Evolutionary conservation across 2,888 invertebrate genomes (phyloP).

Genomic region (Eristalis tenax): DNA sequence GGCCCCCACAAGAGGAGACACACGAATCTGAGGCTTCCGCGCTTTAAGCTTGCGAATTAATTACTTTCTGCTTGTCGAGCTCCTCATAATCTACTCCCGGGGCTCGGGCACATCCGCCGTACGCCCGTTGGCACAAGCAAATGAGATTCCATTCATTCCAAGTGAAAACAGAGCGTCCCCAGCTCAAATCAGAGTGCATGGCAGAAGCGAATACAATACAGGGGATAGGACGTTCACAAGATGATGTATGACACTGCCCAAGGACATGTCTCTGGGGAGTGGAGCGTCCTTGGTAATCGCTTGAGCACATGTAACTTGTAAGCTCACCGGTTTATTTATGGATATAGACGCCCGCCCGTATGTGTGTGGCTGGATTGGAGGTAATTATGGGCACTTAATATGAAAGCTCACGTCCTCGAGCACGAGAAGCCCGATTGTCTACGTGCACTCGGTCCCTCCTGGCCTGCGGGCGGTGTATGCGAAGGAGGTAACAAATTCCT

Average conservation of each 20-base stretch:
- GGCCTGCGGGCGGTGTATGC: neutral
- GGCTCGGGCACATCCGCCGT: neutral
- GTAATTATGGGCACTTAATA: slow-evolving; percentile 52
- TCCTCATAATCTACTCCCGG: slow-evolving; percentile 7
- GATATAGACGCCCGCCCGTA: neutral
- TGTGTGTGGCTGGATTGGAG: slow-evolving; percentile 4
- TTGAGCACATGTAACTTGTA: neutral
- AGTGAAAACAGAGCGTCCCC: neutral
- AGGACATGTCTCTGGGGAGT: slow-evolving; percentile 14
- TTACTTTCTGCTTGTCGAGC: slow-evolving; percentile 16
- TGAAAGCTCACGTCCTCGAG: slow-evolving; percentile 32
- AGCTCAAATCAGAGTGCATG: neutral
- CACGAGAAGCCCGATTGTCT: slow-evolving; percentile 19
- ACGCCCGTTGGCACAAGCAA: slow-evolving; percentile 21
- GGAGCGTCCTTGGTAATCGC: neutral
- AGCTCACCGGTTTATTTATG: slow-evolving; percentile 37
- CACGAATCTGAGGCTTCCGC: slow-evolving; percentile 31
- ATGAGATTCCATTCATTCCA: slow-evolving; percentile 42
- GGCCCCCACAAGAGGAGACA: neutral
- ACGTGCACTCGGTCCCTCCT: slow-evolving; percentile 22
- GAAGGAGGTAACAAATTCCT: neutral
- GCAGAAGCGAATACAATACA: slow-evolving; percentile 4
- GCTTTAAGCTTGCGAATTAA: slow-evolving; percentile 36
- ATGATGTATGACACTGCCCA: slow-evolving; percentile 33
- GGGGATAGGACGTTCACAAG: neutral